Conservation (phyloP, 1,140 invertebrate species). For the Lysiphlebus fabarum region DNA sequence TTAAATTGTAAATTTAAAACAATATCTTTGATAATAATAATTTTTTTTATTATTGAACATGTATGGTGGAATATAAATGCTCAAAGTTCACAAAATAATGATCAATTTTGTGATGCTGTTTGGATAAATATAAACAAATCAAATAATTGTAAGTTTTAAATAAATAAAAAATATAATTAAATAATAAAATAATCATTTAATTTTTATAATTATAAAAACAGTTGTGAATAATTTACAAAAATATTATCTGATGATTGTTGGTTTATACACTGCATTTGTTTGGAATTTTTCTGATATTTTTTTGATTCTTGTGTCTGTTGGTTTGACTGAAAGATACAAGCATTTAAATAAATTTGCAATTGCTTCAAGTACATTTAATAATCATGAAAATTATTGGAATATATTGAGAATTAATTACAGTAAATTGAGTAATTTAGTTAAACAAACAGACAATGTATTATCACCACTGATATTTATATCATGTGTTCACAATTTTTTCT, state of each 20-base stretch:
- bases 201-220: no score
- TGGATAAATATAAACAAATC: no score
- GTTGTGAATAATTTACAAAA: conserved; percentile 27
- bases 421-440: conserved; percentile 57
- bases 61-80: no score
- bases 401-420: conserved; percentile 60
- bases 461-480: conserved; percentile 64
- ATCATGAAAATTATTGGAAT: conserved; percentile 51
- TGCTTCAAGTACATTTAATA: conserved; percentile 15
- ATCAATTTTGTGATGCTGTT: no score
- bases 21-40: no score
- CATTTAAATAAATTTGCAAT: conserved; percentile 39
- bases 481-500: conserved; percentile 69
- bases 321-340: conserved; percentile 48
- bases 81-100: no score
- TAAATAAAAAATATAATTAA: no score
- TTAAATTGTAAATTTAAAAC: no score
- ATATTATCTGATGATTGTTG: conserved; percentile 51
- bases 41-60: no score
- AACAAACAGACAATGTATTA: conserved; percentile 57
- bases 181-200: no score
- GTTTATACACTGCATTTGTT: conserved; percentile 63
- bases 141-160: no score
- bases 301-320: conserved; percentile 57
- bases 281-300: conserved; percentile 70